phyloP scores from a whole-genome alignment of 1,140 invertebrate genomes.

The Drosophila novamexicana region DNA sequence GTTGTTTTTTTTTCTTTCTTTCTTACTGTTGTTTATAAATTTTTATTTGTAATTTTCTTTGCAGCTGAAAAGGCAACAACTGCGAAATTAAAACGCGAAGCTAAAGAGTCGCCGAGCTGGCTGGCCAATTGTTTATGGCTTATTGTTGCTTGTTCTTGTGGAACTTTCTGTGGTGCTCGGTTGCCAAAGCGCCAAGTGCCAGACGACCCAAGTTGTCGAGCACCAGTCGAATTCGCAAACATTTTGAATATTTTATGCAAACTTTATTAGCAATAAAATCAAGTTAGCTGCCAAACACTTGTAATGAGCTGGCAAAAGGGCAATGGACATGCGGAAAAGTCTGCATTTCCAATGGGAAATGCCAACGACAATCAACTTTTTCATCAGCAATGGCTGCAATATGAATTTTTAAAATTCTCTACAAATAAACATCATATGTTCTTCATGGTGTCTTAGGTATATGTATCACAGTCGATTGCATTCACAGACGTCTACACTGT shows the following conservation, averaged over 20 bases:
- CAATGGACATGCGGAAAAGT: constrained; percentile 5
- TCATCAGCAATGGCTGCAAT: background rate
- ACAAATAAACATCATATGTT: background rate
- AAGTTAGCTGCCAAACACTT: constrained; percentile 43
- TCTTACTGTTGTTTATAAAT: background rate
- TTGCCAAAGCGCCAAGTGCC: constrained; percentile 3
- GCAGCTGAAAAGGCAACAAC: constrained; percentile 35
- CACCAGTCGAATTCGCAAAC: constrained; percentile 5
- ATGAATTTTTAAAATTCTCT: background rate
- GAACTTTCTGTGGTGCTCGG: constrained; percentile 2
- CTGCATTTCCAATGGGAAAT: constrained; percentile 8
- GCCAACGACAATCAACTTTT: background rate
- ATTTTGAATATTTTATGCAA: constrained; percentile 66
- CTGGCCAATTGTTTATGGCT: constrained; percentile 67
- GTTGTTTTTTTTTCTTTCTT: background rate
- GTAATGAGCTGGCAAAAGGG: constrained; percentile 51
- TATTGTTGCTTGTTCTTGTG: constrained; percentile 51
- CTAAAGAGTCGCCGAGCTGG: constrained; percentile 37
- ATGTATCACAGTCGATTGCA: too few relatives aligned
- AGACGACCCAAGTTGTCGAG: constrained; percentile 1
- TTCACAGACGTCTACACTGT: too few relatives aligned
- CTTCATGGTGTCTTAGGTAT: too few relatives aligned
- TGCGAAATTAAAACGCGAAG: constrained; percentile 42
- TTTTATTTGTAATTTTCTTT: constrained; percentile 22
- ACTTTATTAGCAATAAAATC: constrained; percentile 63